These are phyloP conservation scores for Glossophaga mutica DNA, from an alignment of 2,797 vertebrate species.

Conservation along the genomic window DNA sequence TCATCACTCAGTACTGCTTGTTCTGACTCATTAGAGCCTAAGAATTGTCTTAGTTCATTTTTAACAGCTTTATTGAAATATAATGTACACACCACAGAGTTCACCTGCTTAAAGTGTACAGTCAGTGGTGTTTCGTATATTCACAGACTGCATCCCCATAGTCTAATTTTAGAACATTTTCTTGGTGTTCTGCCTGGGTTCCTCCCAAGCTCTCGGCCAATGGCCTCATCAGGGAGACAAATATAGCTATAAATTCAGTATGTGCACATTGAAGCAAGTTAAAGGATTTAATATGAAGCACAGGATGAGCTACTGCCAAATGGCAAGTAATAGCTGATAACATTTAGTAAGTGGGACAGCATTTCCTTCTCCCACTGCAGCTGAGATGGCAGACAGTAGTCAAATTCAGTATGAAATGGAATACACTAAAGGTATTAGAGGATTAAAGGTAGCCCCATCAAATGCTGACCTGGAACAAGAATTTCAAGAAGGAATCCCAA, in stretches of 20 bases:
- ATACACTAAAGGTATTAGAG: slow-evolving; percentile 98
- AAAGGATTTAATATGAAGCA: slow-evolving; percentile 70
- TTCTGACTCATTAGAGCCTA: not conserved
- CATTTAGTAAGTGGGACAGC: slow-evolving; percentile 88
- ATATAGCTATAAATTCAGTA: slow-evolving; percentile 49
- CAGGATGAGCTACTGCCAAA: slow-evolving; percentile 67
- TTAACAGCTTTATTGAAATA: not conserved
- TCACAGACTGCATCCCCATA: not conserved
- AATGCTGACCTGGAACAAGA: slow-evolving; percentile 80
- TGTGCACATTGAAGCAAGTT: slow-evolving; percentile 23
- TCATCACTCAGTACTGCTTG: too few species aligned
- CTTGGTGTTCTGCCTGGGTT: not conserved
- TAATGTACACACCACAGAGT: not conserved
- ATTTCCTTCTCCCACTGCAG: slow-evolving; percentile 91
- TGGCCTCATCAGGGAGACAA: not conserved
- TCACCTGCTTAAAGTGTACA: not conserved
- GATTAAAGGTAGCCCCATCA: slow-evolving; percentile 90
- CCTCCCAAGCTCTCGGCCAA: not conserved
- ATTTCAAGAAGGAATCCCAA: slow-evolving; percentile 80
- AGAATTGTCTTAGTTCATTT: not conserved
- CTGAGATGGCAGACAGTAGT: slow-evolving; percentile 96
- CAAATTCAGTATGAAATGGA: slow-evolving; percentile 97
- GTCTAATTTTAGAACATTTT: not conserved
- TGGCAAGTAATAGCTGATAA: slow-evolving; percentile 29
- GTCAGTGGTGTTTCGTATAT: not conserved